Evolutionary conservation across 2,113 vertebrate genomes (phyloP).

Genomic region (Erythrocercus mccallii): DNA sequence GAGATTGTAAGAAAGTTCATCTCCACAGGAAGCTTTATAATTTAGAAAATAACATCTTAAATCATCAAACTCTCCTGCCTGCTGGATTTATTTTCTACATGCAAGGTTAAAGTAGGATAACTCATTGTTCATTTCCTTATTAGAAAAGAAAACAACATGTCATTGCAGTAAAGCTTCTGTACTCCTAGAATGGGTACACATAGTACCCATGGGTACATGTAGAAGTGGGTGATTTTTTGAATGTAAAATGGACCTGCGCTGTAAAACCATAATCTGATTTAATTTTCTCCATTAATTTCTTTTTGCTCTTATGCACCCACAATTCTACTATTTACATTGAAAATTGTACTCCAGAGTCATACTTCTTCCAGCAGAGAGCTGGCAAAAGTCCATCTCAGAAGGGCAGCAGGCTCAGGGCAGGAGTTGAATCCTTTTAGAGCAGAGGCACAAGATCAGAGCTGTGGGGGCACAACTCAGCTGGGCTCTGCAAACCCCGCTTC

Average conservation of each 20-base stretch:
- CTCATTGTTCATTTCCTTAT: neutral
- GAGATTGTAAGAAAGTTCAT: neutral
- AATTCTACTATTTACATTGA: neutral
- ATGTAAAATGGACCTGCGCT: neutral
- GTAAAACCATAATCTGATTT: neutral
- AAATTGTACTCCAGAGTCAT: neutral
- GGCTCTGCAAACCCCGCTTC: accelerated
- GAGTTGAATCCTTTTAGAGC: accelerated
- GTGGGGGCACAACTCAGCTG: accelerated
- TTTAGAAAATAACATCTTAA: conserved; percentile 23
- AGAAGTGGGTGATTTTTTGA: neutral
- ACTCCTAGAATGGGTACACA: neutral
- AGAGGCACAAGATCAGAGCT: accelerated
- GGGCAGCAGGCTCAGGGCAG: neutral
- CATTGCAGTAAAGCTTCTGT: neutral
- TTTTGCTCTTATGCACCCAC: neutral
- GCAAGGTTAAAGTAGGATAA: neutral
- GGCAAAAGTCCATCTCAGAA: neutral
- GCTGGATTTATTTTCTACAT: neutral
- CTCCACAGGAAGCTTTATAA: neutral
- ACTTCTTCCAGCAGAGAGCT: neutral
- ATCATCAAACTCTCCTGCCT: neutral
- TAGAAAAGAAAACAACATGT: neutral
- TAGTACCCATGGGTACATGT: neutral
- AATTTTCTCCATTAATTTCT: neutral